These are phyloP conservation scores for Channa argus DNA, from an alignment of 2,113 vertebrate species.

Conservation along the genomic window DNA sequence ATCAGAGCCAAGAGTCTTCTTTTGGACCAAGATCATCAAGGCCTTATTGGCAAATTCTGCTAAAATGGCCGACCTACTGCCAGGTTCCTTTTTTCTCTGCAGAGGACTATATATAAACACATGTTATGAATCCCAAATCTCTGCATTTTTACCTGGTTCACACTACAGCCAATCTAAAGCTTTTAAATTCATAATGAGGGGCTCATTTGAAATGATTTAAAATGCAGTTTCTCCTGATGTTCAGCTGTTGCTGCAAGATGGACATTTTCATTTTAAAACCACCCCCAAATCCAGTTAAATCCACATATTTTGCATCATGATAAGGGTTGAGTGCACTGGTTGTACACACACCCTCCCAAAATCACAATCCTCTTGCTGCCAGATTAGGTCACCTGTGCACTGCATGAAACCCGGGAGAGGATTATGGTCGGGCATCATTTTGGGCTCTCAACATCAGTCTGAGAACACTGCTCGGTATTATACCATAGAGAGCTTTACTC, in stretches of 20 bases:
- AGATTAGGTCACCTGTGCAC: slow-evolving; percentile 39
- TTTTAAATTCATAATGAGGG: no score
- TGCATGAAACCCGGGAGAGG: slow-evolving; percentile 30
- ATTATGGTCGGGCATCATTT: slow-evolving; percentile 14
- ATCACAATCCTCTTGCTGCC: slow-evolving; percentile 4
- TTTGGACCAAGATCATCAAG: no score
- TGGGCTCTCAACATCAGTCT: neutral
- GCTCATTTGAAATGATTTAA: no score
- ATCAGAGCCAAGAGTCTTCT: no score
- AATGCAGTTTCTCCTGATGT: neutral
- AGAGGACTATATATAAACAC: no score
- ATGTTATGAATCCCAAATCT: no score
- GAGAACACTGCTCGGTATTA: neutral
- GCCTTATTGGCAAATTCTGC: no score
- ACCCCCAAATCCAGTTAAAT: neutral
- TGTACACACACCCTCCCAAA: neutral
- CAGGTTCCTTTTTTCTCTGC: no score
- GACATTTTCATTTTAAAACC: slow-evolving; percentile 14
- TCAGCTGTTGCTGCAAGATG: slow-evolving; percentile 7
- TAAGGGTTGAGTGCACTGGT: neutral
- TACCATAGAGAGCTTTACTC: neutral
- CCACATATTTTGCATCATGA: neutral
- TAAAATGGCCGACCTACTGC: no score
- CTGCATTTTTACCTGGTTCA: no score
- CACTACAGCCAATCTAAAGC: no score